phyloP scores from a whole-genome alignment of 2,797 vertebrate genomes.

The Xenops minutus region DNA sequence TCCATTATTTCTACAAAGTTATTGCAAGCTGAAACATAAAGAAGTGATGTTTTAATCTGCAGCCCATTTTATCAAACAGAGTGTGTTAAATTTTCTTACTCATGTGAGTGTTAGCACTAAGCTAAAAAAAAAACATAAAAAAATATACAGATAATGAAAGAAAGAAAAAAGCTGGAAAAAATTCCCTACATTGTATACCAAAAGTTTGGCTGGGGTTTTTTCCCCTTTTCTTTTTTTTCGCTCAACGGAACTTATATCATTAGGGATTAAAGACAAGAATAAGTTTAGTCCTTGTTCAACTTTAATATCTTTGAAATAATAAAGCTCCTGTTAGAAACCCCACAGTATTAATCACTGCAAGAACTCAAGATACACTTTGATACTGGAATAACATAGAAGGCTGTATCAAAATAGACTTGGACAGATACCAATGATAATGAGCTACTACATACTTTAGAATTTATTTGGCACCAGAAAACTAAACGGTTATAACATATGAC shows the following conservation, averaged over 20 bases:
- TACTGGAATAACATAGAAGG: not conserved
- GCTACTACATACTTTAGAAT: not conserved
- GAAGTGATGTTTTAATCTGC: not conserved
- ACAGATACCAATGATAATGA: not conserved
- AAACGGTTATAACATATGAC: not conserved
- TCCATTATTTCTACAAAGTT: not conserved
- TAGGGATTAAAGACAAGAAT: not conserved
- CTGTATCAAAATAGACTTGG: not conserved
- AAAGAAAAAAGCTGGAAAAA: not conserved
- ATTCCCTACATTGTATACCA: not conserved
- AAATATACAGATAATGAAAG: not conserved
- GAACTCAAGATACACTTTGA: not conserved
- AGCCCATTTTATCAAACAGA: not conserved
- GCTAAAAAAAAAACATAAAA: not conserved
- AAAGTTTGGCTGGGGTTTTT: not conserved
- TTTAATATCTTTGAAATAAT: not conserved
- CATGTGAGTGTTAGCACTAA: not conserved
- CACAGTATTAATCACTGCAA: not conserved
- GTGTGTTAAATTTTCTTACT: not conserved
- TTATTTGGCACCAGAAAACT: not conserved
- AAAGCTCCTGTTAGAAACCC: not conserved
- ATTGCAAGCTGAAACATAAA: not conserved
- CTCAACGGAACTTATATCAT: not conserved
- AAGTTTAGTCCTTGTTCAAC: not conserved
- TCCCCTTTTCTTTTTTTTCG: accelerated